Conservation (phyloP, 2,888 invertebrate species). For the Alviniconcha strummeri region DNA sequence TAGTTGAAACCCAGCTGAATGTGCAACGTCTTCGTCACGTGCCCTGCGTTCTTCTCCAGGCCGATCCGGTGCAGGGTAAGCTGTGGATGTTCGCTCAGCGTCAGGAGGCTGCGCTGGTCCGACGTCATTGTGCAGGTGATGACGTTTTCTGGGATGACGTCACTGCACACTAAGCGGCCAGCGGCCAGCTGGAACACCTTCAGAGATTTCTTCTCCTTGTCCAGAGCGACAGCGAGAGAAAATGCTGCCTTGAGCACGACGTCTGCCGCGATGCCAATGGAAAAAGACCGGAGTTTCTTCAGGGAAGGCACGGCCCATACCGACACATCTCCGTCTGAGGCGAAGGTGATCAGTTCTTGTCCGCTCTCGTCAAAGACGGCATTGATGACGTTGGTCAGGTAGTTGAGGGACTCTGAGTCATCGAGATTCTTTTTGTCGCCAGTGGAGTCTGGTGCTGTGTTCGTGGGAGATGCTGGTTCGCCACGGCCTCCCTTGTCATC, state of each 20-base stretch:
- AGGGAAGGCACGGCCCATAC: slow-evolving; percentile 47
- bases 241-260: slow-evolving; percentile 31
- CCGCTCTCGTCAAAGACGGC: background rate
- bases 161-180: slow-evolving; percentile 39
- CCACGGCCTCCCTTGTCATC: background rate
- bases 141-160: slow-evolving; percentile 45
- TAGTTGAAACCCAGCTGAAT: slow-evolving; percentile 50
- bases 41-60: slow-evolving; percentile 41
- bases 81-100: slow-evolving; percentile 46
- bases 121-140: slow-evolving; percentile 45
- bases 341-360: slow-evolving; percentile 25
- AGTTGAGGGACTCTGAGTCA: slow-evolving; percentile 7
- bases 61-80: slow-evolving; percentile 47
- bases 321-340: slow-evolving; percentile 34
- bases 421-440: background rate
- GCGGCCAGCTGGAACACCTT: slow-evolving; percentile 41
- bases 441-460: background rate
- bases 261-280: slow-evolving; percentile 45
- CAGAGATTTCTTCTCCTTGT: slow-evolving; percentile 41
- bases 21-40: slow-evolving; percentile 46
- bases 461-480: no score
- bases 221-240: slow-evolving; percentile 43
- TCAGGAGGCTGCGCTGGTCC: slow-evolving; percentile 40
- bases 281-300: slow-evolving; percentile 36
- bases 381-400: slow-evolving; percentile 3